Base-by-base conservation (phyloP, 2,113 vertebrate genomes). In the Seriola rivoliana region DNA sequence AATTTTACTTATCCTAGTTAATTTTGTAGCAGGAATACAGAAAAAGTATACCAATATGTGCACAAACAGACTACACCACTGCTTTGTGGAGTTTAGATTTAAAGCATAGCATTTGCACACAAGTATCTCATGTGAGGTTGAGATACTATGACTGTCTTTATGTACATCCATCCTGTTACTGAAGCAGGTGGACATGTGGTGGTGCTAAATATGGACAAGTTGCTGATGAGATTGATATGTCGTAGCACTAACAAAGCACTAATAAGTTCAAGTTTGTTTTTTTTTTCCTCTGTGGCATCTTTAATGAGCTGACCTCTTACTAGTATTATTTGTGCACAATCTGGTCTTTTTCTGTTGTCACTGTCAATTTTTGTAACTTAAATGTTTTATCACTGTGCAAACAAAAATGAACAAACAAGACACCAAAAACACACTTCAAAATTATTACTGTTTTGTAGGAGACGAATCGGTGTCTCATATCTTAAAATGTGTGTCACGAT, bases 41-140 rank as follows among this genome's bases (percentile, higher is more conserved):
- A 80, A 69, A 75, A 65, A 16, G 38, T 78, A 48, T 76, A 72
- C 9, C 67, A 55, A 50, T 42, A 75, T 71, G 59, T 87, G 86
- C 72, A 85, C 77, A 81, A 72, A 75, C 10, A 71, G 66, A 80
- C 75, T 74, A 75, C 68, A 85, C 71, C 71, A 81, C 55, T 72
- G 75, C 72, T 88, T 46, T 80, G 78, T 71, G 74, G 59, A 38
- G n/a, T 75, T 76, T 77, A 68, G 72, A 70, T 76, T 81, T 55
- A 82, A 91, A 81, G 88, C 88, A 89, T 84, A 81, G 69, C 50
- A 80, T 93, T 93, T 93, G 93, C 93, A 93, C 93, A 90, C 5
- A 81, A 55, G 62, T 88, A 82, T 91, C 88, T 89, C 64, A n/a
- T 69, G 23, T 72, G 66, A 88, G 48, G 79, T 77, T 68, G 85